Base-by-base conservation (phyloP, 1,140 invertebrate species). In the Drosophila oshimai region DNA sequence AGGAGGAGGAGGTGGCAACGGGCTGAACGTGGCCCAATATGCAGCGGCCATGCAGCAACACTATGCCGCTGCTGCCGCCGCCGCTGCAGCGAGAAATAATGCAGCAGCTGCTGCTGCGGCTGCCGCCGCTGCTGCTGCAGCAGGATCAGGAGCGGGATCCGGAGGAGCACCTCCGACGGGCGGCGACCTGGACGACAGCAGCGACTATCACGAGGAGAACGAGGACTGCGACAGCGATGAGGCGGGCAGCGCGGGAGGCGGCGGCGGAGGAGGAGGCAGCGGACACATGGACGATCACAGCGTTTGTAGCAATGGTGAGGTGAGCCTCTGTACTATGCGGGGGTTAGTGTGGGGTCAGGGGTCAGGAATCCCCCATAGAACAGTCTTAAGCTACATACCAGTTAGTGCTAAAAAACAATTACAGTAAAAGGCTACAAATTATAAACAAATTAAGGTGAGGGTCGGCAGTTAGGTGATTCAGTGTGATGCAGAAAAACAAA, bases 231-330 rank as follows among this genome's bases (percentile, higher is more conserved):
- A 91, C 61, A 91, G 89, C 71, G 88, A 90, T 31, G 88, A 90
- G 62, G 71, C 61, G 18, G 88, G 78, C 64, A 80, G 84, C 60
- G 69, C 58, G 2, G 65, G 69, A 24, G 67, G 67, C 10, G 57
- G 53, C 17, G 58, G 71, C 10, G 57, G 53, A 12, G 58, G 71
- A 13, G 65, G 76, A 6, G 65, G 74, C 54, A 78, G 76, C 46
- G 50, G 64, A 9, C 79, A 89, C 60, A 71, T 90, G 87, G 90
- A 91, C 46, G 86, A 90, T 75, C 81, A 90, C 84, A 91, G 90
- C 81, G 86, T 91, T 89, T 91, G 90, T 89, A 91, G 90, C 79
- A 91, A 91, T 90, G 90, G 90, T 91, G 88, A 90, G 90, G 89
- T 90, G 89, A 90, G 89, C 83, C 89, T 90, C 81, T 79, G 34